Base-by-base conservation (phyloP, 2,113 vertebrate species). In the Epinephelus fuscoguttatus region DNA sequence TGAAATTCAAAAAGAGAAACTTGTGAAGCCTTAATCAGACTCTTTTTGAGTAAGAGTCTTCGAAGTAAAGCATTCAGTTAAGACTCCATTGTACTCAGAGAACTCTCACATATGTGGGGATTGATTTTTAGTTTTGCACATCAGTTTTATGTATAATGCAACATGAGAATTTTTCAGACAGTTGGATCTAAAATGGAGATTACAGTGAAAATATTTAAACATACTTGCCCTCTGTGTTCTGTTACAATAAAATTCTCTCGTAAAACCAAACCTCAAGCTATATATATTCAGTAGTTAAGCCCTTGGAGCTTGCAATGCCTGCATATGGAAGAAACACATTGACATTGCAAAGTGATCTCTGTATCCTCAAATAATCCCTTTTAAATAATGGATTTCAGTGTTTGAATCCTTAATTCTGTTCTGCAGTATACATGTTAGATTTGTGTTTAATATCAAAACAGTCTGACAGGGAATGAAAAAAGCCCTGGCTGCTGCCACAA, bases 351-450 rank as follows among this genome's bases (percentile, higher is more conserved):
- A 62, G 21, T 33, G 6, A 70, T 80, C n/a, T 71, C 52, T 59
- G 25, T 62, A 49, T 72, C 17, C 42, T 50, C 21, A 76, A 62
- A 74, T 61, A 67, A 84, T 73, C 27, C 2, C 3, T 70, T 50
- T 57, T 57, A 59, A 84, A 80, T 70, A 70, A 37, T 52, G 15
- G 5, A 75, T 55, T 84, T 33, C 45, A 33, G 23, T 33, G 15
- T 63, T 73, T 68, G 67, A 68, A 78, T 79, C 42, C 52, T 52
- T 59, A 11, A 21, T 21, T 53, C 4, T 59, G 25, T n/a, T 60
- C 23, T 72, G 42, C 53, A 25, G 18, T 67, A 72, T 18, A 37
- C 8, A 57, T 64, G 59, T 62, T n/a, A 55, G 37, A 72, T 80
- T 53, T 76, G 37, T 40, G 18, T 64, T 15, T 37, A 64, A 47